These are phyloP conservation scores for Chymomyza caudatula DNA, from an alignment of 2,888 invertebrate genomes.

Conservation along the genomic window DNA sequence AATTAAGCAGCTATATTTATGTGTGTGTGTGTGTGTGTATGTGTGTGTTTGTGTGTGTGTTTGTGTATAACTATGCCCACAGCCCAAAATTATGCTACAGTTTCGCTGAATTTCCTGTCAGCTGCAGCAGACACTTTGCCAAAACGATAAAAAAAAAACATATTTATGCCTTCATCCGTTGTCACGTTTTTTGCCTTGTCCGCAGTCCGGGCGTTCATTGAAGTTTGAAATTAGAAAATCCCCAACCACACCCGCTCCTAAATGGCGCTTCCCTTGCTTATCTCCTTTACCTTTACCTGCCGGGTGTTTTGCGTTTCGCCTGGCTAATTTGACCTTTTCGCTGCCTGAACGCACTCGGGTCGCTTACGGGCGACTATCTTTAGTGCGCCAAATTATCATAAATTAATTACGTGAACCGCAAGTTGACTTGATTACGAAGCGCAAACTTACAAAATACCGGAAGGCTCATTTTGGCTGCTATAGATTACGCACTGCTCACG, in stretches of 20 bases:
- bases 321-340: conserved; percentile 8
- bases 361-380: conserved; percentile 18
- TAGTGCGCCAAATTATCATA: conserved; percentile 43
- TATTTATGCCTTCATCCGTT: conserved; percentile 6
- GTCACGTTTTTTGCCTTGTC: conserved; percentile 3
- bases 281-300: background rate
- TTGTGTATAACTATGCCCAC: background rate
- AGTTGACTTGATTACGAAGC: background rate
- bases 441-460: background rate
- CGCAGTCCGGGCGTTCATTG: conserved; percentile 16
- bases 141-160: conserved; percentile 3
- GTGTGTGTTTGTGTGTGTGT: background rate
- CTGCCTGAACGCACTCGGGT: background rate
- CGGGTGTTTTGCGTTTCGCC: background rate
- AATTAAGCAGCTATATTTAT: conserved; percentile 41
- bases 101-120: conserved; percentile 7
- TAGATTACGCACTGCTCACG: background rate
- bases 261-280: background rate
- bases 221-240: conserved; percentile 19
- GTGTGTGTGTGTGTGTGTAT: background rate
- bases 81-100: conserved; percentile 3
- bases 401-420: conserved; percentile 47
- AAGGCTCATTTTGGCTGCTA: background rate
- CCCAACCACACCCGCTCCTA: background rate
- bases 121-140: background rate